Percentiles rank a stretch among this genome's conserved stretches.
These are phyloP conservation scores for Chelmon rostratus DNA, from an alignment of 2,797 vertebrate genomes.

Conservation along the genomic window DNA sequence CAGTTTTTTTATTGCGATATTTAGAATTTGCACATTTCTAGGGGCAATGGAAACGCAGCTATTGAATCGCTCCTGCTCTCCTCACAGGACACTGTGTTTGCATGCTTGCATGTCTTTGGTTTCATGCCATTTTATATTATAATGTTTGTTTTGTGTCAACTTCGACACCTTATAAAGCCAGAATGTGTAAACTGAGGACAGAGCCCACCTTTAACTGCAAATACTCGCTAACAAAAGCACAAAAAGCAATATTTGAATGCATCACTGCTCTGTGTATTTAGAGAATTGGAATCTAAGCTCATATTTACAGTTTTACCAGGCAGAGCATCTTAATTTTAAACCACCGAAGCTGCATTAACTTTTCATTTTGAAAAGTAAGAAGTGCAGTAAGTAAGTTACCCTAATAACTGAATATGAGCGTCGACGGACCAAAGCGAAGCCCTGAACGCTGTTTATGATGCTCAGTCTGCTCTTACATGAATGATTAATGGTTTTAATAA, in stretches of 20 bases:
- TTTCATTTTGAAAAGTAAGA: neutral
- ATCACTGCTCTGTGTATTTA: neutral
- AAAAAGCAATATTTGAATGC: neutral
- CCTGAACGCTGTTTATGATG: neutral
- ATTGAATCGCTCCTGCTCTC: too few species aligned
- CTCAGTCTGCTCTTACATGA: neutral
- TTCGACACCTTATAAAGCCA: too few species aligned
- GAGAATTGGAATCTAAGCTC: neutral
- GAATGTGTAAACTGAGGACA: too few species aligned
- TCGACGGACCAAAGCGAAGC: neutral
- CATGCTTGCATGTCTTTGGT: too few species aligned
- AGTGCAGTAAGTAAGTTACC: neutral
- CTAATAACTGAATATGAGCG: neutral
- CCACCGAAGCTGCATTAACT: neutral
- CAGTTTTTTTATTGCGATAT: too few species aligned
- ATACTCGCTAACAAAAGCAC: neutral
- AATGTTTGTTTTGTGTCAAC: too few species aligned
- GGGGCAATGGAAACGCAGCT: too few species aligned
- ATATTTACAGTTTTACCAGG: neutral
- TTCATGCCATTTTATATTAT: too few species aligned
- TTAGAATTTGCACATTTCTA: too few species aligned
- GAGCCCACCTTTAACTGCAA: neutral
- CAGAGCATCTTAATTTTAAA: neutral
- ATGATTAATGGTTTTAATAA: conserved; percentile 33
- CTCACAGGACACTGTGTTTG: too few species aligned